Percentiles rank a stretch among this genome's conserved stretches.
phyloP scores from a whole-genome alignment of 2,797 vertebrate species.

The Myoxocephalus aenaeus region DNA sequence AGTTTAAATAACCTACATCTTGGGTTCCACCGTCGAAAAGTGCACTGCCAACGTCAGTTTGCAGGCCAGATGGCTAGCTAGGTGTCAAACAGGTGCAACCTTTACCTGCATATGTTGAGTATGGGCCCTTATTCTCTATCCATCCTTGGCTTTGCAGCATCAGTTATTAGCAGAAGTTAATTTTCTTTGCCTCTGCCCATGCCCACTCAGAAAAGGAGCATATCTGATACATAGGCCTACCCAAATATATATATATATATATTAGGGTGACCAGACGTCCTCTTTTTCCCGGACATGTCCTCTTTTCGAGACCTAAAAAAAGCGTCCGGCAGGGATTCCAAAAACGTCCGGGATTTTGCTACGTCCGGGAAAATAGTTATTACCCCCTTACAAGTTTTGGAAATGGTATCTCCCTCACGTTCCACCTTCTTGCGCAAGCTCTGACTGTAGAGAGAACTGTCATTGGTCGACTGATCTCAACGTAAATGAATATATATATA shows the following conservation, averaged over 20 bases:
- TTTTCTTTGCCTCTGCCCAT: neutral
- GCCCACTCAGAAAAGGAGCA: neutral
- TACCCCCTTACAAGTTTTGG: too few species aligned
- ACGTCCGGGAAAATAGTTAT: too few species aligned
- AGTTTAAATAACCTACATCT: neutral
- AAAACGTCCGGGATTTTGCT: too few species aligned
- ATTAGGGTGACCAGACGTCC: too few species aligned
- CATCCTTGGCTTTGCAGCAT: neutral
- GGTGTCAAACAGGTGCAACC: neutral
- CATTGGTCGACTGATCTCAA: too few species aligned
- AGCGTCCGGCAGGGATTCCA: too few species aligned
- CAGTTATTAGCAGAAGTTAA: neutral
- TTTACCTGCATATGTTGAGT: neutral
- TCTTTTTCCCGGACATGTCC: too few species aligned
- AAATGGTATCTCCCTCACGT: too few species aligned
- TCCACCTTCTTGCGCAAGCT: too few species aligned
- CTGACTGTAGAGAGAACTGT: too few species aligned
- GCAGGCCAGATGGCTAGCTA: neutral
- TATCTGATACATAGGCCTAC: neutral
- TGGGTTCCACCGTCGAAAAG: neutral
- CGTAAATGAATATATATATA: neutral
- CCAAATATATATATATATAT: neutral
- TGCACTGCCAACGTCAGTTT: neutral
- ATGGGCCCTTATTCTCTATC: neutral
- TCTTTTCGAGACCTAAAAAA: too few species aligned